Base-by-base conservation (phyloP, 2,797 vertebrate species). In the Sciurus vulgaris region DNA sequence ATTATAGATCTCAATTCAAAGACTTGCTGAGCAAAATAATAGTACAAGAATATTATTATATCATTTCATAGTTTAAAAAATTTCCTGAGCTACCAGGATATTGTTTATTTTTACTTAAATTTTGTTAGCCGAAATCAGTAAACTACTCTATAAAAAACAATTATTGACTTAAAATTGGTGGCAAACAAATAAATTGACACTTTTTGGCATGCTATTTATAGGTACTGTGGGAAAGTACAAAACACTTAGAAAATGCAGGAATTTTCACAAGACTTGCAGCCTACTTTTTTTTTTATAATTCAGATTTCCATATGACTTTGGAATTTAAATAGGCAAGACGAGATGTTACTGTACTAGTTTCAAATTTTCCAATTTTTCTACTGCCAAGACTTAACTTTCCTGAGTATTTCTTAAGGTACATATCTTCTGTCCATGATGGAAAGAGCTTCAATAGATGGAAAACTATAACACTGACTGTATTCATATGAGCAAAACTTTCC, bases 241-340 rank as follows among this genome's bases (percentile, higher is more conserved):
- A 49, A 65, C 82, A 82, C 69, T 56, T 2, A 88, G 70, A 92
- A 76, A 35, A 20, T 11, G 3, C 22, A 35, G 63, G 35, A 15
- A 54, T 70, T 96, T 59, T 96, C 13, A 8, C 44, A 77, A 35
- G 44, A 85, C 47, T 89, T 79, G 41, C 38, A 77, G 35, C 35
- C 33, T 56, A 88, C 12, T 41, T 91, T 38, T 38, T 38, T 38
- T 38, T 89, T 86, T 59, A 41, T 51, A 81, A 89, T 78, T 86
- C 54, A 91, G 41, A 88, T 24, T 95, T 54, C 81, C 63, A 86
- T 12, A 63, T 78, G 49, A 93, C 44, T n/a, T 2, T 70, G 70
- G 92, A 93, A 95, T 96, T 97, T 93, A 78, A 96, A 95, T 10
- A 93, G 14, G 63, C 35, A 74, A 73, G 76, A 61, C 38, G 76